These are phyloP conservation scores for Cottus gobio DNA, from an alignment of 2,113 vertebrate genomes.

Conservation along the genomic window DNA sequence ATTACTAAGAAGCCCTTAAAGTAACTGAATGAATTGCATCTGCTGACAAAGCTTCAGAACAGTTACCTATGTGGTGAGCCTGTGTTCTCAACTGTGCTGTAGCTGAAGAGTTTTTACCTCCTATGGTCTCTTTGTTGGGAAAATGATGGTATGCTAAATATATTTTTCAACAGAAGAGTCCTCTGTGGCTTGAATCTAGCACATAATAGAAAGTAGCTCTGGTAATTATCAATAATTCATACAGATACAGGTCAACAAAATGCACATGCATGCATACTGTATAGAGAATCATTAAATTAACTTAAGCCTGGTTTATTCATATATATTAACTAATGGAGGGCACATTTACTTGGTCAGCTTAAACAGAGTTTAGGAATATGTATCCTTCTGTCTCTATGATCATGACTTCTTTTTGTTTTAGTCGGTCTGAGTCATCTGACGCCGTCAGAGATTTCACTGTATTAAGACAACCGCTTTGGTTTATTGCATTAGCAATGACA, in stretches of 20 bases:
- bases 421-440: constrained; percentile 48
- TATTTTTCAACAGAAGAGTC: constrained; percentile 4
- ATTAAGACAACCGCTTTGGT: constrained; percentile 24
- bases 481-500: constrained; percentile 62
- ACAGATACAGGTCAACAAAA: constrained; percentile 26
- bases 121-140: background rate
- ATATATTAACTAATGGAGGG: constrained; percentile 15
- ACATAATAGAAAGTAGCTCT: background rate
- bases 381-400: background rate
- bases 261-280: constrained; percentile 7
- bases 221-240: constrained; percentile 38
- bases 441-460: constrained; percentile 30
- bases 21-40: background rate
- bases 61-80: background rate
- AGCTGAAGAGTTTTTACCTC: background rate
- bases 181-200: constrained; percentile 15
- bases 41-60: background rate
- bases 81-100: background rate
- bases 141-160: background rate
- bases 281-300: constrained; percentile 6
- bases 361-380: constrained; percentile 5
- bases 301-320: constrained; percentile 1
- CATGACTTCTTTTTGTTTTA: background rate
- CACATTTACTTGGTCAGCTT: background rate
- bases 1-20: background rate